phyloP scores from a whole-genome alignment of 2,888 invertebrate species.

The Ornithoptera priamus region DNA sequence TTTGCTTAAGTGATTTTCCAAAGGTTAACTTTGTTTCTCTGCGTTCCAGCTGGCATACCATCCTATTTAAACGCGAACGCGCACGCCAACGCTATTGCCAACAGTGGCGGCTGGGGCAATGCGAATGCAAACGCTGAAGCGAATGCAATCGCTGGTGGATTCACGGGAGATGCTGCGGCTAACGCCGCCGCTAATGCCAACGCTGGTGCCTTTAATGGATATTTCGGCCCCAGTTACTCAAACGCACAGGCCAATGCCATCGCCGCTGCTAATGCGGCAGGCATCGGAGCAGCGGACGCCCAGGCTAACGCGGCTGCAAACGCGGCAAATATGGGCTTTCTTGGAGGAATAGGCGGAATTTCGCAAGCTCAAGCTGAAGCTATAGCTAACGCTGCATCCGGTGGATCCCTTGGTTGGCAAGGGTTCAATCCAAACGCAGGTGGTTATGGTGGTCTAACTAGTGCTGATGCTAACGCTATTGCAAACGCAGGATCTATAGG shows the following conservation, averaged over 20 bases:
- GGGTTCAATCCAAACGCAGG: conserved; percentile 28
- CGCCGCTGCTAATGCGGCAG: conserved; percentile 31
- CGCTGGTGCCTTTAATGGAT: conserved; percentile 16
- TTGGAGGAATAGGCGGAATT: conserved; percentile 28
- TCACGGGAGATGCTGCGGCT: conserved; percentile 22
- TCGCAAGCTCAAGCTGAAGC: conserved; percentile 32
- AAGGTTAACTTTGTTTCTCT: too few species aligned
- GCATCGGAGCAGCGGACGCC: conserved; percentile 17
- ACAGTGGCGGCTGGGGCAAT: background rate
- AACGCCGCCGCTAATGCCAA: conserved; percentile 35
- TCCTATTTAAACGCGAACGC: too few species aligned
- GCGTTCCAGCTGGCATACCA: too few species aligned
- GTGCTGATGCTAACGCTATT: conserved; percentile 24
- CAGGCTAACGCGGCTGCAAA: conserved; percentile 29
- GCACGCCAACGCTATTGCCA: too few species aligned
- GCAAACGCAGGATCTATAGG: conserved; percentile 26
- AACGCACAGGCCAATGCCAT: conserved; percentile 34
- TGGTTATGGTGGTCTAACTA: conserved; percentile 28
- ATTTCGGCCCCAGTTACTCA: background rate
- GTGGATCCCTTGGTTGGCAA: conserved; percentile 26
- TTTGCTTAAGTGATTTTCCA: too few species aligned
- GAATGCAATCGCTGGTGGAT: conserved; percentile 29
- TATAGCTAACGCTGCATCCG: conserved; percentile 27
- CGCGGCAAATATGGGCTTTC: conserved; percentile 5
- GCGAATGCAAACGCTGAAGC: conserved; percentile 32